Evolutionary conservation across 2,113 vertebrate species (phyloP), one percentile per base, ranked within the genome.

Genomic region (Tamias sibiricus): DNA sequence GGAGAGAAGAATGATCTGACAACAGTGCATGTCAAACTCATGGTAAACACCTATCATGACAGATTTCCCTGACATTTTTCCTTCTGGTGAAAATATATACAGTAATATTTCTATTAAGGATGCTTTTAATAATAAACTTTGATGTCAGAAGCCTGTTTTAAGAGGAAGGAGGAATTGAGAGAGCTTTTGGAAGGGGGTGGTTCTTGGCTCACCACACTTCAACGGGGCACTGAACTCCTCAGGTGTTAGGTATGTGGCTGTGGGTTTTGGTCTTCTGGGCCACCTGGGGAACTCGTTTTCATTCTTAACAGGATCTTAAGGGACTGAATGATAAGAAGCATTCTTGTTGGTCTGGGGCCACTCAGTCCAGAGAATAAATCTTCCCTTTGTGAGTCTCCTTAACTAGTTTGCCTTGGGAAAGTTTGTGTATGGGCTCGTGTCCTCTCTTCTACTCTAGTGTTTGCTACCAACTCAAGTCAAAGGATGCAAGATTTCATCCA

Each of bases 31-130:
- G 95, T 90, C 76, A 95, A 80, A 97, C 59, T 82, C 83, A 94
- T 4, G 22, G 95, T 95, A 96, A 98, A 97, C 90, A 94, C 76
- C n/a, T 93, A 87, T 96, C 97, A 96, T 84, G 89, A 93, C 86
- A 94, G 66, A 95, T 97, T 94, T 96, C 42, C 68, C 76, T 97
- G 93, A 85, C 92, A 85, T 81, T 96, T 86, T 95, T 90, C 81
- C 52, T 72, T 91, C 71, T 85, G 66, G 77, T 91, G 95, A 96
- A 94, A 97, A 94, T 80, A 94, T 66, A 96, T 71, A 95, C 74
- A 91, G 74, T 57, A 92, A 95, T 94, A 96, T 93, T 96, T 96
- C 86, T 88, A 84, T 94, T 95, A 97, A 83, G 57, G 57, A 93
- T 91, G 79, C 8, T 86, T 94, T 95, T 76, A 77, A 91, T 20